These are phyloP conservation scores for Temnothorax longispinosus DNA, from an alignment of 1,140 invertebrate genomes.

Conservation along the genomic window DNA sequence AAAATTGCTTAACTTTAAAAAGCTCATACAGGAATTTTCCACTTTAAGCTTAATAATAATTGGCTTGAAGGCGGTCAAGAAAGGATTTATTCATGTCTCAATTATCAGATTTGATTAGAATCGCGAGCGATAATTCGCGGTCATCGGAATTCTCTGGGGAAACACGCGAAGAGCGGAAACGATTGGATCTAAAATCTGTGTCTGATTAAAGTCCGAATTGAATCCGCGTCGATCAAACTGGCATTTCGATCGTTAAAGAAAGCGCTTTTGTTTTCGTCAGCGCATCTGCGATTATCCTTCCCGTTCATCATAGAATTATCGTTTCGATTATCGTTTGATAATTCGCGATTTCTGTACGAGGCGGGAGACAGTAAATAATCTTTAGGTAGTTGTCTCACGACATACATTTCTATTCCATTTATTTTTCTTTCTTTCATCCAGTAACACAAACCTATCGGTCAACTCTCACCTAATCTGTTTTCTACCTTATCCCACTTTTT, in stretches of 20 bases:
- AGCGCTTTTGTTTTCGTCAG: slow-evolving; percentile 13
- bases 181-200: slow-evolving; percentile 4
- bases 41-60: neutral
- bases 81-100: slow-evolving; percentile 2
- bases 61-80: neutral
- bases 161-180: slow-evolving; percentile 22
- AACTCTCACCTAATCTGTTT: neutral
- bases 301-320: slow-evolving; percentile 9
- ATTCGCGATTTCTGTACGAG: slow-evolving; percentile 8
- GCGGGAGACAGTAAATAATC: slow-evolving; percentile 50
- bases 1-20: neutral
- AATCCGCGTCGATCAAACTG: neutral
- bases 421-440: slow-evolving; percentile 62
- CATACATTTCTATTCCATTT: slow-evolving; percentile 41
- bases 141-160: slow-evolving; percentile 15
- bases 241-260: neutral
- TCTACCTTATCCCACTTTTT: neutral
- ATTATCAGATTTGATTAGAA: slow-evolving; percentile 32
- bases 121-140: slow-evolving; percentile 18
- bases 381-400: slow-evolving; percentile 19
- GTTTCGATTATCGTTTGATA: slow-evolving; percentile 47
- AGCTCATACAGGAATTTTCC: neutral
- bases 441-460: neutral
- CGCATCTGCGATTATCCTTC: neutral
- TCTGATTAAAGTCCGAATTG: slow-evolving; percentile 21